Conservation (phyloP, 1,140 invertebrate genomes). For the Cherax destructor region DNA sequence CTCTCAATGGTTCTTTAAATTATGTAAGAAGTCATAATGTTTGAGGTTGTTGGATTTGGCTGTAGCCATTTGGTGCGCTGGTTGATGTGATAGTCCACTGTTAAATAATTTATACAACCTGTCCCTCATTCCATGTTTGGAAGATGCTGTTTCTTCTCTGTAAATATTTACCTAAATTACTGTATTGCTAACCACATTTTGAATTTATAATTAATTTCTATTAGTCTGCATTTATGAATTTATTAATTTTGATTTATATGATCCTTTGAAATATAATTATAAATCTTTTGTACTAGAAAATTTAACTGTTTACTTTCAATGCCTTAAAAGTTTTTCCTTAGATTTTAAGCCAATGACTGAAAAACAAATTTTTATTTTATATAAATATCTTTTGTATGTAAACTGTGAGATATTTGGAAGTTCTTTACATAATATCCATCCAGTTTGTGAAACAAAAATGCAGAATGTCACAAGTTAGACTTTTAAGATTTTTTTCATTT, state of each 20-base stretch:
- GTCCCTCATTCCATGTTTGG: constrained; percentile 34
- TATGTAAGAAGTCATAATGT: neutral
- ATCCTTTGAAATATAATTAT: neutral
- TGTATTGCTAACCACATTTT: neutral
- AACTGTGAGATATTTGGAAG: neutral
- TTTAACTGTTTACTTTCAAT: neutral
- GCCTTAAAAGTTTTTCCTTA: neutral
- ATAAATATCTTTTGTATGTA: neutral
- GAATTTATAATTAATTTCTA: neutral
- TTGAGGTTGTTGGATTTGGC: constrained; percentile 7
- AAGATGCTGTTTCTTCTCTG: neutral
- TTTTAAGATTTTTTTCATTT: neutral
- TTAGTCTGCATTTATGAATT: neutral
- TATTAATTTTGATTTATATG: neutral
- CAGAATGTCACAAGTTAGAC: neutral
- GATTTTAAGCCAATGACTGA: neutral
- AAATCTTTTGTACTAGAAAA: neutral
- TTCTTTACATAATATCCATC: neutral
- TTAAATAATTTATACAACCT: constrained; percentile 4
- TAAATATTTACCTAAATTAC: neutral
- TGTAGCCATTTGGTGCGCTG: neutral
- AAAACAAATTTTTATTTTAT: too few species aligned
- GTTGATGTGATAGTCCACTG: constrained; percentile 19
- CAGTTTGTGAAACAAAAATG: neutral
- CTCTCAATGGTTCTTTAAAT: neutral